Conservation (phyloP, 2,797 vertebrate genomes). For the Sarcophilus harrisii region DNA sequence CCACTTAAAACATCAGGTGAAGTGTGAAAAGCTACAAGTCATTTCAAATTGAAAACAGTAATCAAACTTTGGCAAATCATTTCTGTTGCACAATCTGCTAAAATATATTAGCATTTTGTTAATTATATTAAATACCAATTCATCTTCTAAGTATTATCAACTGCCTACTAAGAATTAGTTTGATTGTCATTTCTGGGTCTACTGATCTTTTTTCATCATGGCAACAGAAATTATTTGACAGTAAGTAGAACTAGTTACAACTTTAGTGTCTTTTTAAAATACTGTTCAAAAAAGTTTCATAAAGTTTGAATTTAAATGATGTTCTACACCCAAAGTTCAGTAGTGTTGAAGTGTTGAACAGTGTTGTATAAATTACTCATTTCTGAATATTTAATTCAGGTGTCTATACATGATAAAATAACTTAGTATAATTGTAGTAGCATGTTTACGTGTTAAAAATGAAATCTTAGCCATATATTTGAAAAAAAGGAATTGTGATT, state of each 20-base stretch:
- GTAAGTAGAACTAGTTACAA: conserved; percentile 53
- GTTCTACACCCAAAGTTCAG: conserved; percentile 56
- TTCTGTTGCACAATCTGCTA: conserved; percentile 58
- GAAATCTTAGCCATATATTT: conserved; percentile 24
- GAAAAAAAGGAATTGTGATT: conserved; percentile 38
- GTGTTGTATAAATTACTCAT: conserved; percentile 16
- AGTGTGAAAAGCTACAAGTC: conserved; percentile 41
- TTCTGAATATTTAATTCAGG: conserved; percentile 33
- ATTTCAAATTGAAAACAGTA: conserved; percentile 45
- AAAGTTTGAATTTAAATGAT: conserved; percentile 59
- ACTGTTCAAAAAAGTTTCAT: conserved; percentile 40
- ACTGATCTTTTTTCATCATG: conserved; percentile 57
- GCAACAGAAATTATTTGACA: conserved; percentile 65
- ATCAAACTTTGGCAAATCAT: conserved; percentile 62
- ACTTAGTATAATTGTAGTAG: conserved; percentile 8
- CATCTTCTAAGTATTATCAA: conserved; percentile 47
- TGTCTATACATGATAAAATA: neutral
- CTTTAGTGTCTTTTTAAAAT: conserved; percentile 5
- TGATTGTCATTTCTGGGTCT: conserved; percentile 65
- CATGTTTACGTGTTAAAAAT: conserved; percentile 29
- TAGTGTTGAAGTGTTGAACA: conserved; percentile 21
- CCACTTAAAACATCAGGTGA: conserved; percentile 57
- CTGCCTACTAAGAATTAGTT: conserved; percentile 60
- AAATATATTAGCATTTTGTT: conserved; percentile 62
- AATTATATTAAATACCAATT: conserved; percentile 60